phyloP scores from a whole-genome alignment of 1,140 invertebrate genomes.

The Brachionus rotundiformis region DNA sequence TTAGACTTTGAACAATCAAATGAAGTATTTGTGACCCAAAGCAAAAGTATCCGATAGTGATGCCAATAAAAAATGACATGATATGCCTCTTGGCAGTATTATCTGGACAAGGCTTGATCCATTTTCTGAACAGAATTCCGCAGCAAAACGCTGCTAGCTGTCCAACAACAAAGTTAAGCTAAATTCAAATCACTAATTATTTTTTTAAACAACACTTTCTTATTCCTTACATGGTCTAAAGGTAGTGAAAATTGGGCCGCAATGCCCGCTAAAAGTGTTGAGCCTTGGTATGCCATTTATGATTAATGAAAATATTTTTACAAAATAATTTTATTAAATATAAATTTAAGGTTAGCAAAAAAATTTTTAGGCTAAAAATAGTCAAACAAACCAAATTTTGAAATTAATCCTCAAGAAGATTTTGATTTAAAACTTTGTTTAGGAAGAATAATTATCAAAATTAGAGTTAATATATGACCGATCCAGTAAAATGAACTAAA shows the following conservation, averaged over 20 bases:
- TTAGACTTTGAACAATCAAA: background rate
- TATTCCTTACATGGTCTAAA: slow-evolving; percentile 3
- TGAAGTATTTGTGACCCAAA: slow-evolving; percentile 16
- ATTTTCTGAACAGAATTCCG: slow-evolving; percentile 11
- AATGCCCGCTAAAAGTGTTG: background rate
- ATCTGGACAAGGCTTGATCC: background rate
- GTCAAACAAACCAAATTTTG: background rate
- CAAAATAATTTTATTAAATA: background rate
- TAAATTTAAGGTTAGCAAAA: background rate
- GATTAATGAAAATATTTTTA: background rate
- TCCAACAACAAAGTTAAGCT: slow-evolving; percentile 30
- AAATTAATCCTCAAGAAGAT: slow-evolving; percentile 21
- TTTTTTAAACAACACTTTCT: background rate
- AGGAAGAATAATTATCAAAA: slow-evolving; percentile 24
- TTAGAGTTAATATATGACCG: background rate
- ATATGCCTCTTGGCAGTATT: background rate
- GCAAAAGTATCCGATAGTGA: slow-evolving; percentile 2
- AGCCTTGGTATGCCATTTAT: slow-evolving; percentile 14
- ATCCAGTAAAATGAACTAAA: slow-evolving; percentile 52
- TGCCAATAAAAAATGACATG: background rate
- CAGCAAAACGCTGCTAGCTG: background rate
- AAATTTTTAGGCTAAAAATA: slow-evolving; percentile 23
- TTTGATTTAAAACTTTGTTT: slow-evolving; percentile 44
- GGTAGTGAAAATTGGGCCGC: background rate
- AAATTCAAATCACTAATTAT: background rate